Base-by-base conservation (phyloP, 2,113 vertebrate species). In the Lipotes vexillifer region DNA sequence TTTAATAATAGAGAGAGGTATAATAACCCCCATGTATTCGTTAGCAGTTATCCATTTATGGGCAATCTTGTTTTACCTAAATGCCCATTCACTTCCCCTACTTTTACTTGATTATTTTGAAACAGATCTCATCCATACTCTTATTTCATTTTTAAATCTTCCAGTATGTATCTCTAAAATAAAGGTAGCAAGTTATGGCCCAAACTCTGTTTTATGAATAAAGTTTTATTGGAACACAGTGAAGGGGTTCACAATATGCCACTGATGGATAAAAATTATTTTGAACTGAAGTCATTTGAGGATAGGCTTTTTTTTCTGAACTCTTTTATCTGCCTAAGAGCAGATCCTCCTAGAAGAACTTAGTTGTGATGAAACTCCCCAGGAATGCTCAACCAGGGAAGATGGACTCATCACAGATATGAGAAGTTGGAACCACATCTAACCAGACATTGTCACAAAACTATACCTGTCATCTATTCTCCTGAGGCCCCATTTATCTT, bases 81-180 rank as follows among this genome's bases (percentile, higher is more conserved):
- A 44, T 46, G 9, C 25, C 23, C 20, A 11, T 9, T 93, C 27
- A 69, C 4, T 88, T 52, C 21, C 49, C 17, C 31, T 83, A 65
- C 33, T 93, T 46, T 21, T 71, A 55, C 6, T 33, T 82, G 86
- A 71, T 90, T 93, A 82, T 97, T 90, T 90, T 81, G n/a, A 75
- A 74, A 59, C 33, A 87, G 38, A 75, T 74, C 5, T 75, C n/a
- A 66, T 49, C 23, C 5, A 59, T 57, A 21, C 65, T 77, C 46
- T 66, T 66, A 74, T 49, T 94, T 91, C 46, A 41, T 9, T 59
- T 71, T 29, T 18, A 75, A 52, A 66, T 61, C 75, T 86, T 87
- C 46, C 31, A 49, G 10, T 27, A 27, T 21, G 5, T 81, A 63
- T 63, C 36, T 63, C 59, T 82, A 38, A 86, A 86, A 82, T 3